Percentiles rank a stretch among this genome's conserved stretches.
These are phyloP conservation scores for Toxotes jaculatrix DNA, from an alignment of 2,113 vertebrate species.

Conservation along the genomic window DNA sequence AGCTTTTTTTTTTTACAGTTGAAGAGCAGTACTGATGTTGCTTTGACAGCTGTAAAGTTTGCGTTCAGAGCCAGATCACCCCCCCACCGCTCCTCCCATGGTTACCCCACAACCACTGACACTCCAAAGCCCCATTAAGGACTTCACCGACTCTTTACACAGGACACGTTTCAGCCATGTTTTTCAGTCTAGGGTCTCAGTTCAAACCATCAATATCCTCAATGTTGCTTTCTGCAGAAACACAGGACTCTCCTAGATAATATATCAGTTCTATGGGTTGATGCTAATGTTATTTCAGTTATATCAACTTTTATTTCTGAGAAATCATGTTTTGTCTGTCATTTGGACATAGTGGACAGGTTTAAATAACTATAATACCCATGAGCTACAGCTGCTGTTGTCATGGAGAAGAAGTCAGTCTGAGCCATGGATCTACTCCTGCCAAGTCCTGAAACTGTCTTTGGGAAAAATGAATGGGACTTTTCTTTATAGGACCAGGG, in stretches of 20 bases:
- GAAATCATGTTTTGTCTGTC: background rate
- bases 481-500: no score
- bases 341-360: background rate
- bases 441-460: background rate
- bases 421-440: no score
- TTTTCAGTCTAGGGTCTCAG: no score
- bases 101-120: background rate
- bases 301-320: background rate
- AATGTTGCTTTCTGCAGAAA: no score
- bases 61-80: background rate
- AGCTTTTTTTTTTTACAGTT: background rate
- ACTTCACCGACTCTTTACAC: no score
- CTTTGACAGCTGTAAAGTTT: constrained; percentile 12
- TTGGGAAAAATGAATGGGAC: no score
- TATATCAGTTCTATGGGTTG: no score
- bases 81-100: no score
- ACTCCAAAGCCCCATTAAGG: background rate
- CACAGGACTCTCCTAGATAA: no score
- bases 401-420: background rate
- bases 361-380: background rate
- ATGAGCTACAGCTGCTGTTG: background rate
- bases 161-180: no score
- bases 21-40: background rate
- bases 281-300: background rate
- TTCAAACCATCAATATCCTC: no score